Conservation (phyloP, 2,113 vertebrate species). For the Grus americana region DNA sequence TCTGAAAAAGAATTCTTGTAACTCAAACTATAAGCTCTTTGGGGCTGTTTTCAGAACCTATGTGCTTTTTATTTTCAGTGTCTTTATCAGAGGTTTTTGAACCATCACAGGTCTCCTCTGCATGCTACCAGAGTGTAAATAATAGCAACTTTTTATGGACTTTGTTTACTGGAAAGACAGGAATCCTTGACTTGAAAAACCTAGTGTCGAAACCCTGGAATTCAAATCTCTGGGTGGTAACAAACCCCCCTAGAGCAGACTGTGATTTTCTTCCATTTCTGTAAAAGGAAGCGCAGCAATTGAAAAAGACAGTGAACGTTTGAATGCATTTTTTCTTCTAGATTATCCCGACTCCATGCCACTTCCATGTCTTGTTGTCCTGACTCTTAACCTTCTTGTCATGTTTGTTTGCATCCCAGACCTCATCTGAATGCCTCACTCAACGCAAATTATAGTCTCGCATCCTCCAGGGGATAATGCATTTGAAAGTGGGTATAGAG, state of each 20-base stretch:
- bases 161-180: constrained; percentile 22
- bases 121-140: background rate
- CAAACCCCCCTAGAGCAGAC: background rate
- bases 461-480: background rate
- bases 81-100: constrained; percentile 45
- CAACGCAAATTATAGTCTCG: constrained; percentile 25
- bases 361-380: background rate
- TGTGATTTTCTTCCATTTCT: constrained; percentile 43
- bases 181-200: constrained; percentile 15
- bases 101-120: background rate
- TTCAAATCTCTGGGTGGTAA: constrained; percentile 3
- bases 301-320: background rate
- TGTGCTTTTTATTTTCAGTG: background rate
- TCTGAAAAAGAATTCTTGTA: constrained; percentile 19
- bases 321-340: background rate
- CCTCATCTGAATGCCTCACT: constrained; percentile 33
- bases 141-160: background rate
- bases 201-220: background rate
- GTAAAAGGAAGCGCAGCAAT: background rate
- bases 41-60: background rate
- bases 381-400: constrained; percentile 51
- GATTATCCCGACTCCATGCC: background rate
- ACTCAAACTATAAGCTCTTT: constrained; percentile 16
- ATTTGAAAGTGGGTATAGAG: background rate
- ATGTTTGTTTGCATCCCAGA: constrained; percentile 33